Conservation (phyloP, 2,113 vertebrate genomes). For the Prietella phreatophila region DNA sequence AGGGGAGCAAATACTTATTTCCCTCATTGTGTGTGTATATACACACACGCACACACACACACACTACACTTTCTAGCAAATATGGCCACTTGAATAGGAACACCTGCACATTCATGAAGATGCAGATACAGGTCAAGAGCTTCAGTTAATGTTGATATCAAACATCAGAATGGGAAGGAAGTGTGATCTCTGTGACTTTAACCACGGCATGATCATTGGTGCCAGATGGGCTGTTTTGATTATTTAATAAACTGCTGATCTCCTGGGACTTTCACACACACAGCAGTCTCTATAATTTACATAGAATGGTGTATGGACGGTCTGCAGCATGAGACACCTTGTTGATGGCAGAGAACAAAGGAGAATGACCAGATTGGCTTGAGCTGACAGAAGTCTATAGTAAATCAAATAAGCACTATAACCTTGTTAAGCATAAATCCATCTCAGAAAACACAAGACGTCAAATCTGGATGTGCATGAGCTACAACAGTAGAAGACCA, state of each 20-base stretch:
- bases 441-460: too few species aligned
- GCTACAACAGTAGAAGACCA: not conserved
- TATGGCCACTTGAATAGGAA: too few species aligned
- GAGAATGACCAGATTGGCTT: not conserved
- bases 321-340: too few species aligned
- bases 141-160: not conserved
- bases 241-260: not conserved
- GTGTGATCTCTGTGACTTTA: not conserved
- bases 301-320: too few species aligned
- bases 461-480: not conserved
- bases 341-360: not conserved
- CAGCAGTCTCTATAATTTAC: too few species aligned
- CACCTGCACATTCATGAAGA: too few species aligned
- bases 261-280: too few species aligned
- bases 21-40: too few species aligned
- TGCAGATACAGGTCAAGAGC: not conserved
- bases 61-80: too few species aligned
- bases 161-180: not conserved
- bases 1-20: too few species aligned
- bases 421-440: not conserved
- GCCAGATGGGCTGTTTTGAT: not conserved
- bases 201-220: not conserved
- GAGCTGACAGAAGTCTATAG: too few species aligned
- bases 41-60: too few species aligned
- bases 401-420: not conserved